These are phyloP conservation scores for Halichondria panicea DNA, from an alignment of 37 sponge, comb jelly and placozoan genomes.

Conservation along the genomic window DNA sequence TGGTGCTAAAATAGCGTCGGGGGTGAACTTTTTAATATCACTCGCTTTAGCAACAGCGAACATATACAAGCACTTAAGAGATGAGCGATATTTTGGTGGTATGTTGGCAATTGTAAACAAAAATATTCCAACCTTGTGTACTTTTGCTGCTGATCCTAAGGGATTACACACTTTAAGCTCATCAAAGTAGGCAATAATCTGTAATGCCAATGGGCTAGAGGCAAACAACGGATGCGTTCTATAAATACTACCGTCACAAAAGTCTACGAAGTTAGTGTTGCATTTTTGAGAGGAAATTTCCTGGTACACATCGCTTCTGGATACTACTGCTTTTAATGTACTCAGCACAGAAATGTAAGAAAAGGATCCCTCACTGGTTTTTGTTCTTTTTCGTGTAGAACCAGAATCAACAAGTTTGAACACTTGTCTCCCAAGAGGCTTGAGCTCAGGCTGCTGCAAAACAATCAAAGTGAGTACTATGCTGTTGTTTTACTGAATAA, in stretches of 20 bases:
- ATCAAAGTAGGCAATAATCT: constrained; percentile 17
- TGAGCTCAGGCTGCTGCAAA: too few species aligned
- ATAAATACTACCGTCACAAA: constrained; percentile 11
- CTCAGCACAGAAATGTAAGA: too few species aligned
- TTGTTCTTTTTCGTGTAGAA: background rate
- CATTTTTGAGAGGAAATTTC: too few species aligned
- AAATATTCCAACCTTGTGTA: background rate
- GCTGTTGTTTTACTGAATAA: background rate
- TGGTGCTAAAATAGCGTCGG: constrained; percentile 9
- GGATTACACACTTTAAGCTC: constrained; percentile 7
- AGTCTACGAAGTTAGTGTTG: too few species aligned
- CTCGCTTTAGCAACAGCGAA: constrained; percentile 31
- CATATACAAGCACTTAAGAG: constrained; percentile 1
- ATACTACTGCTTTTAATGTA: too few species aligned
- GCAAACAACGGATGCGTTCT: constrained; percentile 8
- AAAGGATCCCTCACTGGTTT: too few species aligned
- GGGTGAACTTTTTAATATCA: constrained; percentile 10
- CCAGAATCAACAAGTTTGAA: too few species aligned
- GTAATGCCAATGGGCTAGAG: background rate
- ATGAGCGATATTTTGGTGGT: constrained; percentile 13
- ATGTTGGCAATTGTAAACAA: background rate
- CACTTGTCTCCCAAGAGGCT: too few species aligned
- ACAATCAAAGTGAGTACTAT: too few species aligned
- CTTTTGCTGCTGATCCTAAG: background rate
- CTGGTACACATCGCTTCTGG: too few species aligned